Conservation (phyloP, 2,113 vertebrate species). For the Octodon degus region DNA sequence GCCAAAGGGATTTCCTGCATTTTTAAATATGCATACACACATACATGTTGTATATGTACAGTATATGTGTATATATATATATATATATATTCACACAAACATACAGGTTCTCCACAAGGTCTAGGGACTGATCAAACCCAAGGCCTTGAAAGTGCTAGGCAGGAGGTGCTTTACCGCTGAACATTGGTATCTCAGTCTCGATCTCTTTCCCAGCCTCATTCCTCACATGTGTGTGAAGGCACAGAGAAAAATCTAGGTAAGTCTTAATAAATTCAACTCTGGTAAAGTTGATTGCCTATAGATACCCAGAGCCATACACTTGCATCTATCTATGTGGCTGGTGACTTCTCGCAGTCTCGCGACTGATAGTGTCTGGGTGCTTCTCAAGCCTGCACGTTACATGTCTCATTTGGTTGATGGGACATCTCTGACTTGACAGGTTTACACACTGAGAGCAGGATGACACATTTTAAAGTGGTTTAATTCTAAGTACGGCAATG, state of each 20-base stretch:
- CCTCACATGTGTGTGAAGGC: neutral
- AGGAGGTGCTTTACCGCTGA: neutral
- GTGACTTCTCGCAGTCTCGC: neutral
- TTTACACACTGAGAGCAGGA: slow-evolving; percentile 23
- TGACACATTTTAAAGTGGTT: slow-evolving; percentile 4
- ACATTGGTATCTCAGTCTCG: neutral
- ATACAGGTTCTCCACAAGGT: neutral
- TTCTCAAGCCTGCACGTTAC: neutral
- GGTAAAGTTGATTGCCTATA: neutral
- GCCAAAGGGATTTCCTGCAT: slow-evolving; percentile 3
- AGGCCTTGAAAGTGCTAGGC: neutral
- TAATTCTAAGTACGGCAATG: slow-evolving; percentile 56
- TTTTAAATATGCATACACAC: neutral
- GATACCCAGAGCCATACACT: neutral
- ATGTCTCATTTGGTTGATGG: neutral
- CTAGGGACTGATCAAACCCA: neutral
- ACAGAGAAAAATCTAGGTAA: slow-evolving; percentile 29
- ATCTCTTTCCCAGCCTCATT: neutral
- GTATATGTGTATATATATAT: neutral
- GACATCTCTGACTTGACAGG: slow-evolving; percentile 2
- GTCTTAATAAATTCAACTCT: slow-evolving; percentile 19
- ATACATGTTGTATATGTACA: neutral
- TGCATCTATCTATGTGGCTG: neutral
- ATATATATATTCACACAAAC: neutral
- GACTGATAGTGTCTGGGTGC: neutral